These are phyloP conservation scores for Rhinogobius similis DNA, from an alignment of 2,113 vertebrate species.

Conservation along the genomic window DNA sequence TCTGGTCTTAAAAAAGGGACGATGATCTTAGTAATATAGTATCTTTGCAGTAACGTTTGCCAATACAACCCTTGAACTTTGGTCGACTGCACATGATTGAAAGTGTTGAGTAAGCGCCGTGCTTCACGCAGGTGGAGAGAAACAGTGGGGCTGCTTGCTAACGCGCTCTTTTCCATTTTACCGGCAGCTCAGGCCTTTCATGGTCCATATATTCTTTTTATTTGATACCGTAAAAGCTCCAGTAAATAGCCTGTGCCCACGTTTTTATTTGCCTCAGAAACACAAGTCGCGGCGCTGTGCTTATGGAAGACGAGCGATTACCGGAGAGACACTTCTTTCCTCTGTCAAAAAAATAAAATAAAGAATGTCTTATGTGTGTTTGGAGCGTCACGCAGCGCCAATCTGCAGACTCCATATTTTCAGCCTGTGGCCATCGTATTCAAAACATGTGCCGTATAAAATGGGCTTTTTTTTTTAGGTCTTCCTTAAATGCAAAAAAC, in stretches of 20 bases:
- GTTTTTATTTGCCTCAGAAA: slow-evolving; percentile 57
- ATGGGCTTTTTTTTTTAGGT: slow-evolving; percentile 8
- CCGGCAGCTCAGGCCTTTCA: slow-evolving; percentile 59
- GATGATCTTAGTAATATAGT: no score
- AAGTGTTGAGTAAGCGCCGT: background rate
- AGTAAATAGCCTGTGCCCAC: slow-evolving; percentile 54
- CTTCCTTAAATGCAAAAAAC: slow-evolving; percentile 1
- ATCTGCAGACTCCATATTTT: slow-evolving; percentile 49
- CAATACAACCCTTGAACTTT: background rate
- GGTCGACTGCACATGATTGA: no score
- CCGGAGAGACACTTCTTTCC: slow-evolving; percentile 14
- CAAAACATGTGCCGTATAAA: slow-evolving; percentile 3
- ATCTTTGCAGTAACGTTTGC: background rate
- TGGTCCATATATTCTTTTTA: slow-evolving; percentile 69
- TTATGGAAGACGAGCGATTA: slow-evolving; percentile 48
- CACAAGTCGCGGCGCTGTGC: slow-evolving; percentile 41
- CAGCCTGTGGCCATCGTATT: slow-evolving; percentile 26
- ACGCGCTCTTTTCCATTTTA: slow-evolving; percentile 55
- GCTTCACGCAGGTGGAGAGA: background rate
- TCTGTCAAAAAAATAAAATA: slow-evolving; percentile 34
- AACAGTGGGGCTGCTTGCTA: slow-evolving; percentile 39
- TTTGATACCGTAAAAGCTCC: slow-evolving; percentile 65
- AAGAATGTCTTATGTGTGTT: slow-evolving; percentile 39
- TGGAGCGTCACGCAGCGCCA: slow-evolving; percentile 38
- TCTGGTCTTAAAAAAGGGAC: no score